phyloP scores from a whole-genome alignment of 2,888 invertebrate genomes.

The Agelastica alni region DNA sequence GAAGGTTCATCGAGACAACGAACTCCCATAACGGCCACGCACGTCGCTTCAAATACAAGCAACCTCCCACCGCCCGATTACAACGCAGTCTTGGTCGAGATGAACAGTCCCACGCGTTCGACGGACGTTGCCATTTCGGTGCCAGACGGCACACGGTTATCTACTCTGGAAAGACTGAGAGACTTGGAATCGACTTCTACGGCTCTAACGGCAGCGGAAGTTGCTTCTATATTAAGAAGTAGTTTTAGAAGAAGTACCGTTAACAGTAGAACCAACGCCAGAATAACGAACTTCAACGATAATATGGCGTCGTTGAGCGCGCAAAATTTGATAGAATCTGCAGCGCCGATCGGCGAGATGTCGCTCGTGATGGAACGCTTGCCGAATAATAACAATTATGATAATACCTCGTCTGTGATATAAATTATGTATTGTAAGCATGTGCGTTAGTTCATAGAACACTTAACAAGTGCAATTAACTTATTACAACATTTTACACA shows the following conservation, averaged over 20 bases:
- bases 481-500: no score
- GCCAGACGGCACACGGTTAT: constrained; percentile 38
- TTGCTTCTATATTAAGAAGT: constrained; percentile 62
- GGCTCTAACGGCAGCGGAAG: constrained; percentile 62
- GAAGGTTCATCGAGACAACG: constrained; percentile 31
- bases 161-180: constrained; percentile 47
- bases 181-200: constrained; percentile 45
- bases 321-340: constrained; percentile 65
- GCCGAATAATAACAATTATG: constrained; percentile 36
- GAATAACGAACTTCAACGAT: constrained; percentile 36
- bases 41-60: constrained; percentile 18
- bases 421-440: constrained; percentile 37
- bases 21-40: constrained; percentile 23
- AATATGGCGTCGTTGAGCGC: constrained; percentile 60
- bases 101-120: constrained; percentile 54
- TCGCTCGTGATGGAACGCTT: constrained; percentile 52
- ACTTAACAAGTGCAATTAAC: not conserved
- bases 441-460: constrained; percentile 18
- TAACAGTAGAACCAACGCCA: constrained; percentile 36
- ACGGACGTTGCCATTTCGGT: constrained; percentile 35
- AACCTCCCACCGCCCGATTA: constrained; percentile 66
- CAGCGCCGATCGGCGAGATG: constrained; percentile 62
- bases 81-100: constrained; percentile 65
- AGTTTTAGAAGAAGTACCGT: constrained; percentile 60
- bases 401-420: constrained; percentile 54